Percentiles rank a stretch among this genome's conserved stretches.
These are phyloP conservation scores for Prunella himalayana DNA, from an alignment of 2,113 vertebrate species.

Conservation along the genomic window DNA sequence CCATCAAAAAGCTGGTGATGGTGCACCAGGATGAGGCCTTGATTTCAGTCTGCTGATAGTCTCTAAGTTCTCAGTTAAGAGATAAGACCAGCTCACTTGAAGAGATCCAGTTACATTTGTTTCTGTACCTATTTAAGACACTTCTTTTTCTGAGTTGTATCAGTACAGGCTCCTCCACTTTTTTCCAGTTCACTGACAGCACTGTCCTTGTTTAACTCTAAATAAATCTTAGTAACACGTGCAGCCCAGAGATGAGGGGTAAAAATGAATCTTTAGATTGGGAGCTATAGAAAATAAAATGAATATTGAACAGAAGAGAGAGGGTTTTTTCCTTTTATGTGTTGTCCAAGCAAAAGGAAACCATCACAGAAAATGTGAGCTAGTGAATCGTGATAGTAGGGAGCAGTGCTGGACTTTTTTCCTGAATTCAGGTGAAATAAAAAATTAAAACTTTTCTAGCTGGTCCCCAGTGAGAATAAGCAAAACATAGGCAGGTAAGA, in stretches of 20 bases:
- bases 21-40: not conserved
- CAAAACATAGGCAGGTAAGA: not conserved
- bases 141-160: not conserved
- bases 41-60: not conserved
- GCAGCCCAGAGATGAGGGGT: not conserved
- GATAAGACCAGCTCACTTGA: not conserved
- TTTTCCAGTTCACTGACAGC: not conserved
- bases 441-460: not conserved
- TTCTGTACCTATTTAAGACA: not conserved
- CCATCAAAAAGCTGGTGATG: not conserved
- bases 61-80: not conserved
- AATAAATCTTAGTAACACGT: not conserved
- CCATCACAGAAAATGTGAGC: not conserved
- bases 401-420: not conserved
- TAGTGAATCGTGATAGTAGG: not conserved
- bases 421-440: not conserved
- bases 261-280: not conserved
- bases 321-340: not conserved
- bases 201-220: not conserved
- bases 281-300: not conserved
- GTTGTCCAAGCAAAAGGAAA: not conserved
- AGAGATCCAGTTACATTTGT: not conserved
- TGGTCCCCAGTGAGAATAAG: not conserved
- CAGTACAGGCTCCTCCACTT: not conserved
- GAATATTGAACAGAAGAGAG: not conserved